Base-by-base conservation (phyloP, 2,888 invertebrate genomes). In the Sphaerophoria rueppellii region DNA sequence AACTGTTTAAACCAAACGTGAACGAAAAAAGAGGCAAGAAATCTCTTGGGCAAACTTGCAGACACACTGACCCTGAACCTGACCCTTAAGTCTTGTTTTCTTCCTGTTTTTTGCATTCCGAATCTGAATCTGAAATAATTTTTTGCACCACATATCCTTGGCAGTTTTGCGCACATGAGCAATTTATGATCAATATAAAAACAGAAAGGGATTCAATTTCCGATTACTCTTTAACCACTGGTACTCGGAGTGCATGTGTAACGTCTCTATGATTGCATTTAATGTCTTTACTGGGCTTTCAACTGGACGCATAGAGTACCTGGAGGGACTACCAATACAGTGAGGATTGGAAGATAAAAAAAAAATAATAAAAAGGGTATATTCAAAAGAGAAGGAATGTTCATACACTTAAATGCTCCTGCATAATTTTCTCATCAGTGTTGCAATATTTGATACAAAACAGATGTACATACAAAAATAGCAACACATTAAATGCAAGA, bases 191-290 rank as follows among this genome's bases (percentile, higher is more conserved):
- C 43, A 76, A 52, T n/a, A 37, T n/a, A 48, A 65, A 40, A 40
- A 60, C 24, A 16, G 54, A 69, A 43, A 76, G 43, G 54, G 61
- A 76, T 61, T 76, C 61, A 70, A 76, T 70, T 54, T 60, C 37
- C 52, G 54, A 69, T 67, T 32, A 14, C 50, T 40, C 67, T 72
- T 14, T 61, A 43, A 61, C 14, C 34, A n/a, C 37, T 12, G 12
- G 12, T n/a, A n/a, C n/a, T n/a, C n/a, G n/a, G n/a, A n/a, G n/a
- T 9, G 12, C 11, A 11, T 2, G 24, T 35, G 35, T 69, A 61
- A 76, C 76, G 46, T 76, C 46, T 61, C 70, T 70, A 46, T 70
- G 69, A 76, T 76, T 76, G 70, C 70, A 76, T 70, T 52, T 61
- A 70, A 77, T 77, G 77, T 71, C 71, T 77, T 77, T 55, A 63